A percentile compares a stretch with the other conserved stretches of the same genome.
phyloP scores from a whole-genome alignment of 2,113 vertebrate genomes.

The Oreocharis arfaki region DNA sequence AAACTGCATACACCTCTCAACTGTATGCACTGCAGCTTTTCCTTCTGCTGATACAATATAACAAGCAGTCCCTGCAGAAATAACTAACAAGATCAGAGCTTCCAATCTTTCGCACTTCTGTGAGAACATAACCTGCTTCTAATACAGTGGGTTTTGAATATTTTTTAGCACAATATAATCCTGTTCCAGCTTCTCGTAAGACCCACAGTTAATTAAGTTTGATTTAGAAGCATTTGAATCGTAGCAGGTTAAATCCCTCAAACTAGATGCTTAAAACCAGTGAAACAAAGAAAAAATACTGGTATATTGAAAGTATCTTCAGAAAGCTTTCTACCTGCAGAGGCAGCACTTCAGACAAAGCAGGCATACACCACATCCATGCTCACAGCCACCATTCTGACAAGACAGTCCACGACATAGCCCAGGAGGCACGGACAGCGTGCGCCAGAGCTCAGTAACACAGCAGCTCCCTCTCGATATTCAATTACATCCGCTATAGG shows the following conservation, averaged over 20 bases:
- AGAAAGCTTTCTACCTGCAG: neutral
- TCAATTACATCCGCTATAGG: neutral
- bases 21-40: neutral
- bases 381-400: neutral
- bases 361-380: neutral
- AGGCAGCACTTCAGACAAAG: neutral
- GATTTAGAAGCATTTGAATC: neutral
- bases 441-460: rapidly evolving
- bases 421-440: rapidly evolving
- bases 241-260: neutral
- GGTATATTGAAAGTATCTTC: neutral
- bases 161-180: neutral
- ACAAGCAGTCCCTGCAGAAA: neutral
- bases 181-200: neutral
- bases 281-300: neutral
- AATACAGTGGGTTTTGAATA: neutral
- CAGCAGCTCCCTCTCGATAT: neutral
- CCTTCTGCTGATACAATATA: neutral
- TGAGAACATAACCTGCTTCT: neutral
- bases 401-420: neutral
- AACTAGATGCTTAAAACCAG: neutral
- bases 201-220: neutral
- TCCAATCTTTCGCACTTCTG: neutral
- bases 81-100: neutral
- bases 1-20: neutral